Evolutionary conservation across 2,888 invertebrate genomes (phyloP), one percentile per base, ranked within the genome.

Genomic region (Laothoe populi): DNA sequence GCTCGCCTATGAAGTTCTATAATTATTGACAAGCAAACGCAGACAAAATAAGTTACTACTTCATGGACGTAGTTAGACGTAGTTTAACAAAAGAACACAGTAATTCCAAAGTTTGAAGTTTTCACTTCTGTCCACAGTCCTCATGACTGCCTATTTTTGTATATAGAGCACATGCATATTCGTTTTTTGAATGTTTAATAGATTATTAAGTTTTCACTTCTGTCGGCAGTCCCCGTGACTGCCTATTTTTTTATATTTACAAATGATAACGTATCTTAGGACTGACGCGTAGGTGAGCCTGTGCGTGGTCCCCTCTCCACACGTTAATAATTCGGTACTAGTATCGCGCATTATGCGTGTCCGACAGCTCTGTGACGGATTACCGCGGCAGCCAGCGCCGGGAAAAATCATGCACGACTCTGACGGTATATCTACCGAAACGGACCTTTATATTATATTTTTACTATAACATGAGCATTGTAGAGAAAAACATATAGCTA

Each of bases 361-460:
- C 64, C 77, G 86, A 82, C 84, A 81, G 80, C 75, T 61, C 66
- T 62, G 79, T 87, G 87, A 87, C 77, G 74, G 87, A 87, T 87
- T 44, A 19, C 44, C 44, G 13, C 84, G 75, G 73, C 67, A 72
- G 68, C 62, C 64, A 63, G 62, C 73, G 66, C 70, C 72, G 74
- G 73, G 73, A 74, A 73, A 70, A 70, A 71, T 70, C 66, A 70
- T 69, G 19, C 53, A 31, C 53, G 19, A 26, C 24, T 16, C 16
- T 35, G 16, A 31, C 35, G 26, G 35, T 19, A 11, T 19, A 11
- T 16, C 16, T 16, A 31, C 49, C 31, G 31, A 31, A 49, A 49
- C 31, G 16, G 8, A 2, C 7, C 19, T 19, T 44, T 44, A 1
- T 44, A 19, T 44, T 44, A 16, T 16, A 16, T 31, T 31, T 31